Base-by-base conservation (phyloP, 2,797 vertebrate genomes). In the Atherinosoma microstoma region DNA sequence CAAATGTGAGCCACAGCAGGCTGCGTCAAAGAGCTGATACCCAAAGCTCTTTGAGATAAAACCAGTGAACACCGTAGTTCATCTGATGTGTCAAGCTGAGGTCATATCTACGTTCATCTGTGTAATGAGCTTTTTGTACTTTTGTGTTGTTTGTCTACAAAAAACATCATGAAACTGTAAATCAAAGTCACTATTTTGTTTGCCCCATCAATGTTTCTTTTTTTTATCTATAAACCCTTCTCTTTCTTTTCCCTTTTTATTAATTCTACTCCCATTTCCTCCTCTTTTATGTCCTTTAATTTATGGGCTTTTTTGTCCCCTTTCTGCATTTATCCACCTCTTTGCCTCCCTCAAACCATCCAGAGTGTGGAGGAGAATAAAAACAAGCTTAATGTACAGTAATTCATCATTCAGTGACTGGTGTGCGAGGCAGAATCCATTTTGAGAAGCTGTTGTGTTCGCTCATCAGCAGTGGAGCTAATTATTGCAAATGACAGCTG, bases 401-500 rank as follows among this genome's bases (percentile, higher is more conserved):
- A 75, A 86, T 91, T 87, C 61, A 91, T 91, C 86, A 89, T 9
- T 22, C 53, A 79, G 36, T 57, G 61, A 71, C 78, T 73, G 63
- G 22, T 47, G 66, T 76, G 61, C 73, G 67, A 80, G 58, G 68
- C 69, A 1, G 74, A 34, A 53, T 87, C 84, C 88, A 90, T 92
- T 91, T 90, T 84, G 80, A 40, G 82, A 83, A 68, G 86, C 84
- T 75, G 82, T 56, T 76, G 81, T 75, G 78, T 79, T 92, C 86
- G 79, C 75, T 84, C 82, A 82, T 60, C 82, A 83, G 82, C 75
- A 60, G 60, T 38, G 35, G 59, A 38, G 79, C 84, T 93, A 93
- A 93, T 94, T 92, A 93, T 84, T 89, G 84, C 81, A 89, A 85
- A 89, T 89, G 91, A 85, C 84, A 85, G 86, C 80, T 72, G 58